phyloP scores from a whole-genome alignment of 2,113 vertebrate species.

The Vicugna pacos region DNA sequence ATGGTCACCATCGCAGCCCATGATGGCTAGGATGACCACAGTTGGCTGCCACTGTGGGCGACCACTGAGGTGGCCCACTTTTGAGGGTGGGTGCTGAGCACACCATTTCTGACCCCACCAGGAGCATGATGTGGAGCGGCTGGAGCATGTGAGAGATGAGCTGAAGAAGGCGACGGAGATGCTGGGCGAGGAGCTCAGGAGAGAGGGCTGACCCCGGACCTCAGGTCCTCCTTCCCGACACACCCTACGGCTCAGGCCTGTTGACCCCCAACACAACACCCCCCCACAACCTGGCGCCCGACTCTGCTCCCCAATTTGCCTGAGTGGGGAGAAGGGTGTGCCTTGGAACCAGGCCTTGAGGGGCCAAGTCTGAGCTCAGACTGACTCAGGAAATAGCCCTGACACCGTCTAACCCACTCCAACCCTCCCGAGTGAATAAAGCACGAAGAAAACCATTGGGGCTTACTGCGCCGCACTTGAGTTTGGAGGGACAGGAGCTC shows the following conservation, averaged over 20 bases:
- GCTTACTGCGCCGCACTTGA: neutral
- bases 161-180: constrained; percentile 88
- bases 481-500: fast-evolving
- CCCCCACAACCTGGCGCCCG: neutral
- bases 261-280: neutral
- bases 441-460: constrained; percentile 57
- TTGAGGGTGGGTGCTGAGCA: neutral
- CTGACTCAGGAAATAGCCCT: neutral
- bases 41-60: neutral
- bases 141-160: constrained; percentile 88
- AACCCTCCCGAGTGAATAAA: constrained; percentile 72
- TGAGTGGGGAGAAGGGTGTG: neutral
- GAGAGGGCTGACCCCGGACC: constrained; percentile 32
- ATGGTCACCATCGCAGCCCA: fast-evolving
- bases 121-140: constrained; percentile 80
- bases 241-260: neutral
- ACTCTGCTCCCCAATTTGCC: neutral
- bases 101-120: neutral
- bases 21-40: neutral
- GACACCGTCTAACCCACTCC: neutral
- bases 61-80: neutral
- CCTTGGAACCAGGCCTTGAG: neutral
- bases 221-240: neutral
- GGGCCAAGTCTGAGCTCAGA: neutral
- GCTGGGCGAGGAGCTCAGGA: constrained; percentile 86